Conservation (phyloP, 1,140 invertebrate genomes). For the Drosophila triauraria region DNA sequence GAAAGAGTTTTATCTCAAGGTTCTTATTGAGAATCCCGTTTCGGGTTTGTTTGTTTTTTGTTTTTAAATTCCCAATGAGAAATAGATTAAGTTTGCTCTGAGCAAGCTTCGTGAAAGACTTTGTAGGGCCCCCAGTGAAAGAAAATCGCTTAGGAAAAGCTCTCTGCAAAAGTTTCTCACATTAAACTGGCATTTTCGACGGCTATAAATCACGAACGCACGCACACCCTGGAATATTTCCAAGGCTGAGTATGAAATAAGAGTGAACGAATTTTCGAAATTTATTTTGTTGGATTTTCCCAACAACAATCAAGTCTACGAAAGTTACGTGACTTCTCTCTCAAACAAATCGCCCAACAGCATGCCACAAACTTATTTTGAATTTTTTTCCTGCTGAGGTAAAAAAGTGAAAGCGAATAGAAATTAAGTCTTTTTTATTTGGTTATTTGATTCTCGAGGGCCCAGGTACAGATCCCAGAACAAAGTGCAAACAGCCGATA, state of each 20-base stretch:
- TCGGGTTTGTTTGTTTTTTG: too few species aligned
- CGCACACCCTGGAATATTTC: background rate
- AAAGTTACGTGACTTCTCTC: background rate
- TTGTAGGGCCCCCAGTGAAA: too few species aligned
- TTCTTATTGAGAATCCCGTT: too few species aligned
- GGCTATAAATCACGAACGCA: conserved; percentile 22
- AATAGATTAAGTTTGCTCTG: too few species aligned
- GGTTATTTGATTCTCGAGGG: background rate
- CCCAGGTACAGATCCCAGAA: background rate
- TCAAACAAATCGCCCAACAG: conserved; percentile 16
- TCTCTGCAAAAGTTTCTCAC: background rate
- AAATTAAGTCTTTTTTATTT: conserved; percentile 14
- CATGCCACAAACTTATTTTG: conserved; percentile 12
- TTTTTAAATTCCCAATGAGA: too few species aligned
- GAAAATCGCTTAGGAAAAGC: background rate
- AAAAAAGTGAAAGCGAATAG: conserved; percentile 2
- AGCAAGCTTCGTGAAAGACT: background rate
- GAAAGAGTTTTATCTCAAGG: too few species aligned
- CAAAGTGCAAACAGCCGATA: conserved; percentile 35
- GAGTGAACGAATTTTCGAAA: conserved; percentile 5
- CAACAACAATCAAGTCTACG: background rate
- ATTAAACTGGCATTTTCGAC: conserved; percentile 7
- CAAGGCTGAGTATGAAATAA: conserved; percentile 5
- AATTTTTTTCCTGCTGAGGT: background rate
- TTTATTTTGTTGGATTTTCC: conserved; percentile 10